These are phyloP conservation scores for Drosophila asahinai DNA, from an alignment of 1,140 invertebrate species.

Conservation along the genomic window DNA sequence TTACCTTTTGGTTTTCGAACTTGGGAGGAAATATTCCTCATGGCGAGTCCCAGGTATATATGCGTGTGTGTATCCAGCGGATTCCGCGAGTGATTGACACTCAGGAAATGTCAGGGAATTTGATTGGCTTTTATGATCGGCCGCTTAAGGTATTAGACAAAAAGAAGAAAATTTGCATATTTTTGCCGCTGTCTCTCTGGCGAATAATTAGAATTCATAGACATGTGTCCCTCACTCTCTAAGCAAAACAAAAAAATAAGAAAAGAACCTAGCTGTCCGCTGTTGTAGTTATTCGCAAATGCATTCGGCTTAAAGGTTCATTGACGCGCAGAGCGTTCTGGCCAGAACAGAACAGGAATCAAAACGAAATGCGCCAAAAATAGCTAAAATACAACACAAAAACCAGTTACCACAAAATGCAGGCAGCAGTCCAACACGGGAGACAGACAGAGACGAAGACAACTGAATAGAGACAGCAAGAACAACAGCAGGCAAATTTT, in stretches of 20 bases:
- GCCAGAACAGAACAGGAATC: slow-evolving; percentile 71
- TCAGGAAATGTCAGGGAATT: slow-evolving; percentile 79
- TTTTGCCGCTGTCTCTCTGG: slow-evolving; percentile 56
- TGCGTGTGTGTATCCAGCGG: slow-evolving; percentile 16
- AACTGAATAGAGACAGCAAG: slow-evolving; percentile 11
- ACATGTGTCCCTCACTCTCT: slow-evolving; percentile 56
- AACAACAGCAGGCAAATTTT: slow-evolving; percentile 57
- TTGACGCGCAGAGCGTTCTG: slow-evolving; percentile 56
- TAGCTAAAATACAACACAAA: slow-evolving; percentile 70
- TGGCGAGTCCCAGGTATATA: neutral
- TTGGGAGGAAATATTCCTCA: slow-evolving; percentile 34
- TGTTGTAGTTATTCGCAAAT: slow-evolving; percentile 29
- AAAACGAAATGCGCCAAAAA: slow-evolving; percentile 81
- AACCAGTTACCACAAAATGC: slow-evolving; percentile 69
- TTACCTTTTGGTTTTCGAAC: slow-evolving; percentile 57
- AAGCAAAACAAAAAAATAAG: slow-evolving; percentile 18
- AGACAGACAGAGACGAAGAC: slow-evolving; percentile 35
- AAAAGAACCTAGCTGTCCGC: neutral
- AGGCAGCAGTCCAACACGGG: neutral
- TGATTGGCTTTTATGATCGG: slow-evolving; percentile 75
- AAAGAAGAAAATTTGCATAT: slow-evolving; percentile 66
- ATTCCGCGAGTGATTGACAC: slow-evolving; percentile 76
- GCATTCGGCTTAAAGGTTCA: slow-evolving; percentile 60
- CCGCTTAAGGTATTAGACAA: slow-evolving; percentile 74
- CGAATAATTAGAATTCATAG: slow-evolving; percentile 78